A percentile compares a stretch with the other conserved stretches of the same genome.
phyloP scores from a whole-genome alignment of 2,797 vertebrate species.

The Avahi laniger region DNA sequence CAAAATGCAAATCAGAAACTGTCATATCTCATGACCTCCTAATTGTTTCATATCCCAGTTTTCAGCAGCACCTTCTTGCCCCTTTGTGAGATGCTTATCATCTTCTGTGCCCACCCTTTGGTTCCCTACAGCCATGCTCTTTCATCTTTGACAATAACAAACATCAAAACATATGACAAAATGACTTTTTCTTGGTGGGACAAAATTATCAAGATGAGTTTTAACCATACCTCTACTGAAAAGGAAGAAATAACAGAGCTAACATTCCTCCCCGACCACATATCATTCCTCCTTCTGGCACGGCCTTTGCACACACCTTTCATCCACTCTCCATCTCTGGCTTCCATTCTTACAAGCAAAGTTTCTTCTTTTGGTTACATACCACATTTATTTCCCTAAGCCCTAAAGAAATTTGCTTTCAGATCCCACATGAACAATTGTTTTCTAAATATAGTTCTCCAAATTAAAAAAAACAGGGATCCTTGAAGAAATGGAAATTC shows the following conservation, averaged over 20 bases:
- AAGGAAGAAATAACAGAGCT: constrained; percentile 33
- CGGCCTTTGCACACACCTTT: rapidly evolving
- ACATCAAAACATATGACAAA: not conserved
- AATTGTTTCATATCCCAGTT: not conserved
- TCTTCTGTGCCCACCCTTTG: not conserved
- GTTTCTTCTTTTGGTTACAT: not conserved
- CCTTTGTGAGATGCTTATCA: not conserved
- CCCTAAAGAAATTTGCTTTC: not conserved
- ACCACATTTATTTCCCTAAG: not conserved
- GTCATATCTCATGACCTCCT: not conserved
- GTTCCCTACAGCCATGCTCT: not conserved
- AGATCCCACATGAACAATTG: not conserved
- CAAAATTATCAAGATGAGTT: constrained; percentile 45
- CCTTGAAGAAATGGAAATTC: not conserved
- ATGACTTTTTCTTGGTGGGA: not conserved
- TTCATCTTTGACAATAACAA: not conserved
- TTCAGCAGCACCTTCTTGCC: not conserved
- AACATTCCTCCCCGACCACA: not conserved
- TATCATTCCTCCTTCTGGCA: not conserved
- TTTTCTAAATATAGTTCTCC: not conserved
- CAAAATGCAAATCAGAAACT: not conserved
- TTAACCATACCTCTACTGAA: not conserved
- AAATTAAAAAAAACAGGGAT: not conserved
- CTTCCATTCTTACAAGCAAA: not conserved
- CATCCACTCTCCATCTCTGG: not conserved